Base-by-base conservation (phyloP, 2,113 vertebrate species). In the Alethe diademata region DNA sequence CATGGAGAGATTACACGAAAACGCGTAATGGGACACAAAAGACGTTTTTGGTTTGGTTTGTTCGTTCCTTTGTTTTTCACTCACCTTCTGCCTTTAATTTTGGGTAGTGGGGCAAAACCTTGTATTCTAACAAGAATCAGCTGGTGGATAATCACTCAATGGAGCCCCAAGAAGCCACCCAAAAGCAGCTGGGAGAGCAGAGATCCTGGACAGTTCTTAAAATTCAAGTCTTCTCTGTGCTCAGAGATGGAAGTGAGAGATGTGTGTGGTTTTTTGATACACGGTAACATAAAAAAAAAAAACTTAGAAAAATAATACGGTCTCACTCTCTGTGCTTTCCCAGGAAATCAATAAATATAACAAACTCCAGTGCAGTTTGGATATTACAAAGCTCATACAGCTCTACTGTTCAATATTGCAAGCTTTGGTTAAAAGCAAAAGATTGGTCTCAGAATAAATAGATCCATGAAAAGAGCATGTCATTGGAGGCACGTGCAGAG, bases 51-150 rank as follows among this genome's bases (percentile, higher is more conserved):
- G 35, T 87, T 58, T 72, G 48, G 19, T 93, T 96, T 53, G 40
- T 93, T 92, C 1, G 9, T 92, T 94, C 11, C 4, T 87, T 64
- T 69, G 64, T 65, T 94, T 96, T 93, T 95, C 94, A 89, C 92
- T 97, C 97, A 98, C 97, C 98, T 97, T 97, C 94, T 95, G 98
- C 98, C 98, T 98, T 98, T 93, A 96, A 93, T 91, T 94, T 95
- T 93, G 94, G 92, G 96, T 88, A 69, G 61, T 87, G 96, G 81
- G 95, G 95, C 86, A 35, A 61, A 73, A 31, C 20, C 17, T 53
- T 93, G 51, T 22, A 19, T 86, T 73, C 24, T 78, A 42, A 62
- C 45, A 60, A 38, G 56, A 64, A 31, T 26, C 71, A 82, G 53
- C 43, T 53, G 58, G 47, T 48, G 79, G 72, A 62, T 50, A 20